Evolutionary conservation across 2,888 invertebrate species (phyloP).

Genomic region (Serripes groenlandicus): DNA sequence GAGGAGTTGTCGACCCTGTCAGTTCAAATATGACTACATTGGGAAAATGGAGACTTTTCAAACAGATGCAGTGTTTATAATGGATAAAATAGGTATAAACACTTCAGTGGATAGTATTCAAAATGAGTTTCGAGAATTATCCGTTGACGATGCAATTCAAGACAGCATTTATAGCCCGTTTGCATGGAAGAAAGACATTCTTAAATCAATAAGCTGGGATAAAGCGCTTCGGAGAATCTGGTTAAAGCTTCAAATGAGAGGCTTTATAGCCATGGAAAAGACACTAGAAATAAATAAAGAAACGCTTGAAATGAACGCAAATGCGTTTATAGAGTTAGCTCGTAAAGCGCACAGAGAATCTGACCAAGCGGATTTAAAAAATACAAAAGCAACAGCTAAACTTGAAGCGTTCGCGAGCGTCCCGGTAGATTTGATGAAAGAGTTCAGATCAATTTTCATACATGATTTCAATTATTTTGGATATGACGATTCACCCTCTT

Average conservation of each 20-base stretch:
- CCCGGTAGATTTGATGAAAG: slow-evolving; percentile 34
- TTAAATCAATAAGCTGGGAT: slow-evolving; percentile 55
- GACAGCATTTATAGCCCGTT: slow-evolving; percentile 59
- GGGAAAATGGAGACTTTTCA: slow-evolving; percentile 59
- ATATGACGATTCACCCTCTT: slow-evolving; percentile 47
- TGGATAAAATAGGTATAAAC: slow-evolving; percentile 54
- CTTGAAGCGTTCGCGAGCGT: slow-evolving; percentile 56
- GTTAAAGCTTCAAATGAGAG: slow-evolving; percentile 62
- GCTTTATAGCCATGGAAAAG: slow-evolving; percentile 39
- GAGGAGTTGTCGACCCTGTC: slow-evolving; percentile 54
- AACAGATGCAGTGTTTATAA: slow-evolving; percentile 45
- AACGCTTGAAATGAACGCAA: slow-evolving; percentile 12
- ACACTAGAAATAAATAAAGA: slow-evolving; percentile 21
- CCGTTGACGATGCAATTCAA: slow-evolving; percentile 49
- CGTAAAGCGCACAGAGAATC: slow-evolving; percentile 40
- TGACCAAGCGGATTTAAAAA: slow-evolving; percentile 24
- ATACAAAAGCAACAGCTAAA: slow-evolving; percentile 42
- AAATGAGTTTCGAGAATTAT: slow-evolving; percentile 17
- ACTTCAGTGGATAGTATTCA: slow-evolving; percentile 15
- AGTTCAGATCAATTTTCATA: slow-evolving; percentile 45
- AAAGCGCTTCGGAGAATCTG: slow-evolving; percentile 56
- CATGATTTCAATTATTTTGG: slow-evolving; percentile 56
- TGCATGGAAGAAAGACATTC: slow-evolving; percentile 43
- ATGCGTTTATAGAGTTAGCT: slow-evolving; percentile 50
- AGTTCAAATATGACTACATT: slow-evolving; percentile 38